These are phyloP conservation scores for Eurytoma californica DNA, from an alignment of 2,888 invertebrate genomes.

Conservation along the genomic window DNA sequence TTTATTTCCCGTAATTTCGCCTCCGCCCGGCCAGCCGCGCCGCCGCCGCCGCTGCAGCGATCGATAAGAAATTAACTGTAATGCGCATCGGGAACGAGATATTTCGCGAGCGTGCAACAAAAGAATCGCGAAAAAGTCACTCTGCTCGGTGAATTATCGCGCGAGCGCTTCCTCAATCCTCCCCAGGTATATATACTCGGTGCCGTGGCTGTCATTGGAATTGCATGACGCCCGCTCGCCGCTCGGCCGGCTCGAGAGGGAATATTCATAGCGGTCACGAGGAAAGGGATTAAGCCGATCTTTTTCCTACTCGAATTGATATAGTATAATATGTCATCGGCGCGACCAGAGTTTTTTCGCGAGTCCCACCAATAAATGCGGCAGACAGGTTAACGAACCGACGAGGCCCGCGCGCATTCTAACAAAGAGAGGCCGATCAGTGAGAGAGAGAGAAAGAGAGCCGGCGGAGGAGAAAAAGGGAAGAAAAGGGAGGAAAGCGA, in stretches of 20 bases:
- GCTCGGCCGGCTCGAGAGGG: background rate
- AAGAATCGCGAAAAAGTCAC: conserved; percentile 2
- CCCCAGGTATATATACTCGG: background rate
- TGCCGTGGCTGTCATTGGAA: conserved; percentile 20
- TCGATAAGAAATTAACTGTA: conserved; percentile 60
- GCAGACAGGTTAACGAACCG: conserved; percentile 74
- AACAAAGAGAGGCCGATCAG: conserved; percentile 43
- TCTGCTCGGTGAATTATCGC: conserved; percentile 24
- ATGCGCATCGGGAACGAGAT: conserved; percentile 53
- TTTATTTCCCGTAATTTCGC: conserved; percentile 46
- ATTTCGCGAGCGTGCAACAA: conserved; percentile 19
- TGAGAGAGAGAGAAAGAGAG: too few species aligned
- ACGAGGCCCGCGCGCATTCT: conserved; percentile 45
- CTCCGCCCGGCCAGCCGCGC: conserved; percentile 20
- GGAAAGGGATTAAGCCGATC: conserved; percentile 32
- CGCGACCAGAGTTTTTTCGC: conserved; percentile 38
- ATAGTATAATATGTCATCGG: conserved; percentile 71
- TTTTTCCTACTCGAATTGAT: conserved; percentile 64
- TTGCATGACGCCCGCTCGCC: conserved; percentile 23
- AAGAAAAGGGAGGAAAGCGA: conserved; percentile 42
- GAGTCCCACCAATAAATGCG: conserved; percentile 68
- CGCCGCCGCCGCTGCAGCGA: conserved; percentile 38
- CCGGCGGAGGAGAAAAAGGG: conserved; percentile 28
- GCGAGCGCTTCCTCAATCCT: background rate
- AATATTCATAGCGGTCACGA: conserved; percentile 28